These are phyloP conservation scores for Gymnocheta viridis DNA, from an alignment of 2,888 invertebrate genomes.

Conservation along the genomic window DNA sequence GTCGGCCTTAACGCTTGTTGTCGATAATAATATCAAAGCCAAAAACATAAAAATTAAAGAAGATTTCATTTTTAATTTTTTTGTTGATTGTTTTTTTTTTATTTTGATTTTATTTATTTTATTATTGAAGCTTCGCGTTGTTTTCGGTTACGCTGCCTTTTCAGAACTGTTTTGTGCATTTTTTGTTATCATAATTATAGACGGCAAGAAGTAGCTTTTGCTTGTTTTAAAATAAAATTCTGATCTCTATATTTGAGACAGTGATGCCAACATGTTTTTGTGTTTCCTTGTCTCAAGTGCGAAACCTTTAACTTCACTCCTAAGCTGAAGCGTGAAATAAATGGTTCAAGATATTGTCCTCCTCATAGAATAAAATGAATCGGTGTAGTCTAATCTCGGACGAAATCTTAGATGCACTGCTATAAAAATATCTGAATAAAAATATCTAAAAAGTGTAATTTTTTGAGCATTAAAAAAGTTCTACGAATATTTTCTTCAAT, in stretches of 20 bases:
- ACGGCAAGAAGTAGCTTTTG: not conserved
- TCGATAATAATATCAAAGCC: slow-evolving; percentile 65
- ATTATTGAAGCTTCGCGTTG: not conserved
- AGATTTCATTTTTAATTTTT: slow-evolving; percentile 73
- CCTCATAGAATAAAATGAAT: too few relatives aligned
- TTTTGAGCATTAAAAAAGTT: too few relatives aligned
- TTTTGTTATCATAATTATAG: slow-evolving; percentile 35
- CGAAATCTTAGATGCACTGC: too few relatives aligned
- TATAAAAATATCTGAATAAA: too few relatives aligned
- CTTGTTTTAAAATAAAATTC: not conserved
- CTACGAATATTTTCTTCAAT: too few relatives aligned
- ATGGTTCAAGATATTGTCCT: too few relatives aligned
- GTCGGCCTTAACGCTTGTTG: slow-evolving; percentile 69
- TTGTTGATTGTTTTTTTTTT: not conserved
- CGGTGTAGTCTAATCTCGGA: too few relatives aligned
- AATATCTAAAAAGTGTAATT: too few relatives aligned
- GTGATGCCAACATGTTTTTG: not conserved
- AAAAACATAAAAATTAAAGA: slow-evolving; percentile 70
- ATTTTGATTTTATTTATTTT: not conserved
- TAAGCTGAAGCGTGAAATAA: too few relatives aligned
- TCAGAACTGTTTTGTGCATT: slow-evolving; percentile 37
- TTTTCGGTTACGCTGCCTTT: slow-evolving; percentile 26
- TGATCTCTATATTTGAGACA: not conserved
- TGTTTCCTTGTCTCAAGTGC: not conserved
- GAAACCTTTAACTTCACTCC: not conserved